Percentiles rank a stretch among this genome's conserved stretches.
Evolutionary conservation across 2,113 vertebrate genomes (phyloP).

Genomic region (Myrmophylax atrothorax): DNA sequence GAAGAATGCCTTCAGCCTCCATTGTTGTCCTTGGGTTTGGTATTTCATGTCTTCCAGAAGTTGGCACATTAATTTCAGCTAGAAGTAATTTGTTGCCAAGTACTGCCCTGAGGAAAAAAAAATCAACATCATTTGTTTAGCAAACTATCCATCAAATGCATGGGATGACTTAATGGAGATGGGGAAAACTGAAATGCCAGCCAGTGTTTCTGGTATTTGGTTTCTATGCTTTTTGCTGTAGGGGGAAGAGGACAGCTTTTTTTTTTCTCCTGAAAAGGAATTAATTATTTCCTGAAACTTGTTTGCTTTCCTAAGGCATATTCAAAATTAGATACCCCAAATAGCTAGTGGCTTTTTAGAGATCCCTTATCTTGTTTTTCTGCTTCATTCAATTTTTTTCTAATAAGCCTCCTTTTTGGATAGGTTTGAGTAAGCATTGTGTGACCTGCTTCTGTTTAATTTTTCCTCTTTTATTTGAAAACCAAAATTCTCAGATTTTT

Average conservation of each 20-base stretch:
- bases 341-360: not conserved
- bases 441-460: not conserved
- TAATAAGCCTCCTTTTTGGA: not conserved
- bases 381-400: not conserved
- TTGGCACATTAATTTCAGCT: accelerated
- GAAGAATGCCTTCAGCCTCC: not conserved
- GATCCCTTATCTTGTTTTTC: not conserved
- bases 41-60: not conserved
- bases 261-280: not conserved
- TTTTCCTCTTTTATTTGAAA: not conserved
- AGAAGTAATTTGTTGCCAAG: not conserved
- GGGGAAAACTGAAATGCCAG: not conserved
- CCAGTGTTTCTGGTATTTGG: not conserved
- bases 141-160: not conserved
- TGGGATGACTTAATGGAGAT: not conserved
- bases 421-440: not conserved
- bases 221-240: constrained; percentile 16
- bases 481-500: not conserved
- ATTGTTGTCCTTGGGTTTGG: not conserved
- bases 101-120: not conserved
- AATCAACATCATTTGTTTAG: not conserved
- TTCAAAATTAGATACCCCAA: not conserved
- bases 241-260: not conserved
- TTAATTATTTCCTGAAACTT: not conserved
- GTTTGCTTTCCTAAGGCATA: not conserved